These are phyloP conservation scores for Harlomillsia oculata DNA, from an alignment of 1,140 invertebrate species.

Conservation along the genomic window DNA sequence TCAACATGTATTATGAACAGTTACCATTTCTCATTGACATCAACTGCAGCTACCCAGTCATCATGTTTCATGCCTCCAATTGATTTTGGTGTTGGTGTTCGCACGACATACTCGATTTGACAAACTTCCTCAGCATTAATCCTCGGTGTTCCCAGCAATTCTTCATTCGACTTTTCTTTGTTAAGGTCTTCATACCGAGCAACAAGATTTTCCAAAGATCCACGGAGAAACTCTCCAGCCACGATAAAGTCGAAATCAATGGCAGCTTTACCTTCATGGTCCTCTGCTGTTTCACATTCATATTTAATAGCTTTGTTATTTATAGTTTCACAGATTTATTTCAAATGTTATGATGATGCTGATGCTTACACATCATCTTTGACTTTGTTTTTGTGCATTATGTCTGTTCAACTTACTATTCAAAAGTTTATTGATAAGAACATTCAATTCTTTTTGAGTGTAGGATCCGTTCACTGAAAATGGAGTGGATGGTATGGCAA, in stretches of 20 bases:
- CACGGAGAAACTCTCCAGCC: slow-evolving; percentile 64
- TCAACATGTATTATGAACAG: neutral
- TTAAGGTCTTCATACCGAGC: slow-evolving; percentile 30
- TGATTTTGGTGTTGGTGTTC: slow-evolving; percentile 75
- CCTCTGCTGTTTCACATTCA: no score
- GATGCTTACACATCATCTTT: no score
- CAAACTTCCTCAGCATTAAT: slow-evolving; percentile 56
- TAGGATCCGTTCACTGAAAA: no score
- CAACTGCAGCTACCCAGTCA: slow-evolving; percentile 87
- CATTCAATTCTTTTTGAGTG: slow-evolving; percentile 63
- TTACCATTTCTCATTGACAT: slow-evolving; percentile 62
- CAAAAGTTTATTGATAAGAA: slow-evolving; percentile 67
- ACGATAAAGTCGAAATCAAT: slow-evolving; percentile 84
- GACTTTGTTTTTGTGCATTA: no score
- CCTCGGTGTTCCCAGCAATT: neutral
- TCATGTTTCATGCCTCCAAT: slow-evolving; percentile 84
- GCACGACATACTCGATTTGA: slow-evolving; percentile 81
- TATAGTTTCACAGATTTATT: no score
- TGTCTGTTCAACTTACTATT: slow-evolving; percentile 52
- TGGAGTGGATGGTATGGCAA: slow-evolving; percentile 76
- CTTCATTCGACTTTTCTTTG: neutral
- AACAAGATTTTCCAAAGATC: slow-evolving; percentile 51
- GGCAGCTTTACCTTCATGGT: slow-evolving; percentile 38
- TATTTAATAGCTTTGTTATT: no score
- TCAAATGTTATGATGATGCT: no score